These are phyloP conservation scores for Fulmarus glacialis DNA, from an alignment of 2,113 vertebrate species.

Conservation along the genomic window DNA sequence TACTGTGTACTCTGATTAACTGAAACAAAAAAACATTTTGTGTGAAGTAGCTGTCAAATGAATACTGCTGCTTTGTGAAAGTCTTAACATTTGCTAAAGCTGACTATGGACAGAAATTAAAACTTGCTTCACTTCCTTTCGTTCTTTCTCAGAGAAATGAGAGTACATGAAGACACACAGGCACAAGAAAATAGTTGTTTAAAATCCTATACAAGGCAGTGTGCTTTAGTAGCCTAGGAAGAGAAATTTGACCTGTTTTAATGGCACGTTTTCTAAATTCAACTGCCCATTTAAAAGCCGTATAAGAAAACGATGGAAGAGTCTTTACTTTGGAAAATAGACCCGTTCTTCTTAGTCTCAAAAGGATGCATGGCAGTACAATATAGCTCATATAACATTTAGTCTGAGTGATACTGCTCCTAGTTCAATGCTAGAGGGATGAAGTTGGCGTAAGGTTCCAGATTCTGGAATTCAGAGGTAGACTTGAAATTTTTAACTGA, in stretches of 20 bases:
- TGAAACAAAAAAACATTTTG: not conserved
- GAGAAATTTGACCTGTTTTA: not conserved
- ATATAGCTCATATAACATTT: not conserved
- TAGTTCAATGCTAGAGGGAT: not conserved
- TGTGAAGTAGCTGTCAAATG: not conserved
- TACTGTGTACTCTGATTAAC: not conserved
- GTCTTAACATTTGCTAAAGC: not conserved
- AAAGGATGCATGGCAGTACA: not conserved
- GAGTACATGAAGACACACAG: not conserved
- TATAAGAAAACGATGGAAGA: not conserved
- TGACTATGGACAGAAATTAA: not conserved
- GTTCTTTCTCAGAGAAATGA: not conserved
- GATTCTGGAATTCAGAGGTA: not conserved
- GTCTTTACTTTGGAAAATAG: not conserved
- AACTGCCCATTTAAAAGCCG: not conserved
- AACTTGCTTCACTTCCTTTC: not conserved
- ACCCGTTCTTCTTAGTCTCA: not conserved
- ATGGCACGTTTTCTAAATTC: not conserved
- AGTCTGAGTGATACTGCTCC: not conserved
- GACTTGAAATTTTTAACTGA: not conserved
- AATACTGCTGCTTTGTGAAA: not conserved
- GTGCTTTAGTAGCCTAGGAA: not conserved
- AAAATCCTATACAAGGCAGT: not conserved
- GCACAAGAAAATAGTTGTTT: not conserved
- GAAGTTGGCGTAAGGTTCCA: not conserved